phyloP scores from a whole-genome alignment of 35 echinoderm and acorn worm species.

The Chiridota heheva region DNA sequence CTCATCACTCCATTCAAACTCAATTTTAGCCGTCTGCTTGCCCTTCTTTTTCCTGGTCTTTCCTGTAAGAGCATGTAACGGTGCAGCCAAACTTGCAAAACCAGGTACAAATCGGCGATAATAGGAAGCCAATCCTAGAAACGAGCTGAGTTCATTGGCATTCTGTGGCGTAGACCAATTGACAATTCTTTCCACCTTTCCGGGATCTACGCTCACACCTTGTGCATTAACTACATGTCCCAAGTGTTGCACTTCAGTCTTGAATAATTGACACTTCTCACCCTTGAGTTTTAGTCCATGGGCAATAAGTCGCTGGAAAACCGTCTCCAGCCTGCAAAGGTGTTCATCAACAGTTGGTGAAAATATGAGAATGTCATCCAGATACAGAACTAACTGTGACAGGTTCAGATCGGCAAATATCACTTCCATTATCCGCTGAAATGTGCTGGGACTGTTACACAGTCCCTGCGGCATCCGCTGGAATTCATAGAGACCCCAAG shows the following conservation, averaged over 20 bases:
- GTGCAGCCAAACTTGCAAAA: conserved; percentile 40
- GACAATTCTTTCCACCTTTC: conserved; percentile 5
- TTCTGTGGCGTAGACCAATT: conserved; percentile 38
- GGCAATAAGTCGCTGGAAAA: conserved; percentile 35
- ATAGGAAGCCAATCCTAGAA: conserved; percentile 49
- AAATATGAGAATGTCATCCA: conserved; percentile 67
- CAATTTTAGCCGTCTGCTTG: background rate
- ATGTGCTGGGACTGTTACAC: conserved; percentile 25
- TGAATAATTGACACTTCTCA: conserved; percentile 54
- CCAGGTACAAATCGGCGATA: conserved; percentile 43
- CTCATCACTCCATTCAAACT: background rate
- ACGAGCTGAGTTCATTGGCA: conserved; percentile 15
- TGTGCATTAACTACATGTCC: conserved; percentile 38
- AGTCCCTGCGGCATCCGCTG: conserved; percentile 30
- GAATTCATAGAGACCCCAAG: conserved; percentile 57
- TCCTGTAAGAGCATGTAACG: conserved; percentile 30
- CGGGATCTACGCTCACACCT: conserved; percentile 40
- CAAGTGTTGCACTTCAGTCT: conserved; percentile 31
- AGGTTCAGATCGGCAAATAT: conserved; percentile 44
- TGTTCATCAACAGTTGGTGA: conserved; percentile 43
- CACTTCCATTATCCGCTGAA: conserved; percentile 31
- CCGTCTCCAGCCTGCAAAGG: conserved; percentile 17
- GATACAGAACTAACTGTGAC: conserved; percentile 1
- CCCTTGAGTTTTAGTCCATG: conserved; percentile 46
- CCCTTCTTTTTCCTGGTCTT: conserved; percentile 22